Evolutionary conservation across 1,140 invertebrate species (phyloP), one percentile per base, ranked within the genome.

Genomic region (Frieseomelitta varia): DNA sequence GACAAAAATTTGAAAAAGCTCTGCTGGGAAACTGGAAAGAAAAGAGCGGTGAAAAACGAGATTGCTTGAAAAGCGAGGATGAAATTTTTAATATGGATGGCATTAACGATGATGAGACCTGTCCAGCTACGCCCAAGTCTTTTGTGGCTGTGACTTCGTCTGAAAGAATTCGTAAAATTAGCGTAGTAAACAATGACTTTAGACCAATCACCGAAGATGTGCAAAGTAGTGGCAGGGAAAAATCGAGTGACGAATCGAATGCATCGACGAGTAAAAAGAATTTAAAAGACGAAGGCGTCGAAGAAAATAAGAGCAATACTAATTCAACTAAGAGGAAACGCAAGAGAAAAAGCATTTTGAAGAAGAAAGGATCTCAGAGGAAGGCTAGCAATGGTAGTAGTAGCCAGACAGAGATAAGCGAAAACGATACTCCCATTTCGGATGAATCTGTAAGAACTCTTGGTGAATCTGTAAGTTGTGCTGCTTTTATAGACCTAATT

Each of bases 281-380:
- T 77, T 91, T 90, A 0, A 94, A 94, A 47, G 95, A 95, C 2
- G 93, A 94, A 14, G 94, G 76, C 4, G 84, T 68, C 4, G 93
- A 91, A 55, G 91, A 93, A 56, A 79, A 84, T 61, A 94, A 91
- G 78, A 90, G 21, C 19, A 77, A 83, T 90, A 92, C 92, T 88
- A 92, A 79, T 75, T 85, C 91, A 12, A 94, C 96, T 65, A 97
- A 97, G 89, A 96, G 97, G 88, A 97, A 97, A 91, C 96, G 97
- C 17, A 97, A 97, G 90, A 97, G 97, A 94, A 97, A 97, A 95
- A 96, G 96, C n/a, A 95, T 96, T 76, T 96, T 97, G 93, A 97
- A 97, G 93, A 97, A 97, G 92, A 97, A 97, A 93, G 97, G 97
- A 86, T 95, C 96, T 15, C 96, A 96, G 87, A 96, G 97, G 71